phyloP scores from a whole-genome alignment of 2,113 vertebrate genomes.

The Lagopus leucura region DNA sequence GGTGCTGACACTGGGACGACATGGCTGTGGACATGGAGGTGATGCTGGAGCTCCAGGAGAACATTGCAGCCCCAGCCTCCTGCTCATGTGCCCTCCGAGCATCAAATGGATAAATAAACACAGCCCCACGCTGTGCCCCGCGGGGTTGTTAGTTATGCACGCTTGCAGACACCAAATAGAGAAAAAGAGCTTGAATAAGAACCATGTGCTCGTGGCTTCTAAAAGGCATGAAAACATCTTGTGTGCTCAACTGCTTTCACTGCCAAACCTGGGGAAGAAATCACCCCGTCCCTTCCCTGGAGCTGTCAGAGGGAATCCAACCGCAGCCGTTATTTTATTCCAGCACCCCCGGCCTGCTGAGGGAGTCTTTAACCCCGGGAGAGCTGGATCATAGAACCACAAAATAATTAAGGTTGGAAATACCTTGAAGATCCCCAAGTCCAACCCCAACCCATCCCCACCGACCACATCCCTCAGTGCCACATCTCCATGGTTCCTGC shows the following conservation, averaged over 20 bases:
- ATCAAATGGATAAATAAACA: neutral
- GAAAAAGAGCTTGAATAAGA: neutral
- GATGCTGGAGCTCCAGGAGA: neutral
- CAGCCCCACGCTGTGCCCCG: neutral
- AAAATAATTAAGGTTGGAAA: no score
- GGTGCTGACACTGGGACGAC: neutral
- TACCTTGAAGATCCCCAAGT: no score
- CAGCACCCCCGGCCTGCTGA: no score
- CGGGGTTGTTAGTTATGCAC: neutral
- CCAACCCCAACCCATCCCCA: no score
- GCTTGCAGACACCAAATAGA: neutral
- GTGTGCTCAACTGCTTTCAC: neutral
- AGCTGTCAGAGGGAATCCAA: neutral
- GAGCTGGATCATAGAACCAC: no score
- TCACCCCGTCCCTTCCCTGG: neutral
- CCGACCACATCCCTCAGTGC: no score
- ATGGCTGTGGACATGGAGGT: accelerated
- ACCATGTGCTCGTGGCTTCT: neutral
- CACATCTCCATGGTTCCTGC: no score
- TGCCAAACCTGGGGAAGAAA: neutral
- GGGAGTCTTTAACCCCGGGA: no score
- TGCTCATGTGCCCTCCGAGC: neutral
- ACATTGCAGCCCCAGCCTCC: neutral
- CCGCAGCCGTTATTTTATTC: no score
- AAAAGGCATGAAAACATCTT: neutral